Conservation (phyloP, 2,888 invertebrate genomes). For the Dicyrtoma fusca region DNA sequence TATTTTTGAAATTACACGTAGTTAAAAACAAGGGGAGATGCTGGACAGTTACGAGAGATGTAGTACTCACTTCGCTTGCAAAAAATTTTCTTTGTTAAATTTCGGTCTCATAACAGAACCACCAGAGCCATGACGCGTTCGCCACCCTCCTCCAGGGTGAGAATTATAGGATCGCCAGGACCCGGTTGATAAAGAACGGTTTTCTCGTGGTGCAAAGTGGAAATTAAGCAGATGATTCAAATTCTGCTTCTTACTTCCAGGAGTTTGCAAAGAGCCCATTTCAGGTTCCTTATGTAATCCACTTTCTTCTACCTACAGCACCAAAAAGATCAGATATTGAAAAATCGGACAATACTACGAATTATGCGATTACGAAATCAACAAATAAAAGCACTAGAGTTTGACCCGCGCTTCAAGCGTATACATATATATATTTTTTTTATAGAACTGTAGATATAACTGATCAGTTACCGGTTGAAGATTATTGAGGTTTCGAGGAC, state of each 20-base stretch:
- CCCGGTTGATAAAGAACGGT: constrained; percentile 20
- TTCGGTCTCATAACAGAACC: constrained; percentile 64
- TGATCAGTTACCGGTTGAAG: constrained; percentile 31
- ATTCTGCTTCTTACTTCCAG: constrained; percentile 88
- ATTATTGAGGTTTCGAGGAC: constrained; percentile 57
- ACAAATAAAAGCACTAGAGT: not conserved
- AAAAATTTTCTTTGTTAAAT: constrained; percentile 90
- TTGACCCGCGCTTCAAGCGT: not conserved
- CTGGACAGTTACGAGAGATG: too few relatives aligned
- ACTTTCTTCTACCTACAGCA: constrained; percentile 63
- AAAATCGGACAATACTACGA: not conserved
- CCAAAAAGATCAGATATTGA: too few relatives aligned
- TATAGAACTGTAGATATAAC: not conserved
- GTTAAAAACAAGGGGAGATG: constrained; percentile 31
- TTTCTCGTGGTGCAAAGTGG: constrained; percentile 72
- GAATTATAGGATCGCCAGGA: constrained; percentile 51
- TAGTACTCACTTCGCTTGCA: constrained; percentile 85
- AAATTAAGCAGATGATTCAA: constrained; percentile 93
- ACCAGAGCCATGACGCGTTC: constrained; percentile 37
- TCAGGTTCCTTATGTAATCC: constrained; percentile 68
- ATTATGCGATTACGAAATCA: not conserved
- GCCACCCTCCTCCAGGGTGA: constrained; percentile 50
- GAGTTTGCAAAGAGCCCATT: constrained; percentile 77
- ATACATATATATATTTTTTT: not conserved
- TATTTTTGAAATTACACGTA: not conserved